Evolutionary conservation across 2,888 invertebrate species (phyloP).

Genomic region (Pseudococcus longispinus): DNA sequence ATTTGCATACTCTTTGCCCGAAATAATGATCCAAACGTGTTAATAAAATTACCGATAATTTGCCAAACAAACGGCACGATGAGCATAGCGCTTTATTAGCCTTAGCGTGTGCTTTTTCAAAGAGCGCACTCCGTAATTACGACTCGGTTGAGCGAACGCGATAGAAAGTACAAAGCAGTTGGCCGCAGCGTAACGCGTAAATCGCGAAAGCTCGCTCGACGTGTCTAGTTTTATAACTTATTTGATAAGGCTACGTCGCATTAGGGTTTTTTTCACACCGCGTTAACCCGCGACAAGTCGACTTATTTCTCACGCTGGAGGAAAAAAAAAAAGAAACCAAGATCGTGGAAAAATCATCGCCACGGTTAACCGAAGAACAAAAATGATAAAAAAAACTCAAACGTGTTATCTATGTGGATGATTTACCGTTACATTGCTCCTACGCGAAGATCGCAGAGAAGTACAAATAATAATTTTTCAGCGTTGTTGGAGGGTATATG

Average conservation of each 20-base stretch:
- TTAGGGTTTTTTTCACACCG: not conserved
- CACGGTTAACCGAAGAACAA: not conserved
- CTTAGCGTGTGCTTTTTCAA: not conserved
- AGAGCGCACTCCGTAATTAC: not conserved
- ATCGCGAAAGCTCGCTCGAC: not conserved
- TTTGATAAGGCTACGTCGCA: not conserved
- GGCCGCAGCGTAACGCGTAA: not conserved
- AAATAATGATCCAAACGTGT: slow-evolving; percentile 26
- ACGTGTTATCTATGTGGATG: not conserved
- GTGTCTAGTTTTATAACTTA: slow-evolving; percentile 23
- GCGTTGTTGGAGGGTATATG: too few relatives aligned
- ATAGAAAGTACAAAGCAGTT: not conserved
- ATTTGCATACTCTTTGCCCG: slow-evolving; percentile 32
- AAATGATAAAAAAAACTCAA: not conserved
- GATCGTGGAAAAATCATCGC: not conserved
- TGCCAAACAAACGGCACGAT: slow-evolving; percentile 31
- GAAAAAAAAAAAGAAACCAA: not conserved
- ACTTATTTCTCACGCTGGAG: too few relatives aligned
- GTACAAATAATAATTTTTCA: too few relatives aligned
- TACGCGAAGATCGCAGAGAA: too few relatives aligned
- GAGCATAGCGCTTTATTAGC: slow-evolving; percentile 5
- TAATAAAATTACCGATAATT: slow-evolving; percentile 38
- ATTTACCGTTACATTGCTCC: too few relatives aligned
- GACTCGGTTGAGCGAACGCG: not conserved
- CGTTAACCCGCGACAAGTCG: not conserved